Evolutionary conservation across 1,140 invertebrate genomes (phyloP), one percentile per base, ranked within the genome.

Genomic region (Habropoda laboriosa): DNA sequence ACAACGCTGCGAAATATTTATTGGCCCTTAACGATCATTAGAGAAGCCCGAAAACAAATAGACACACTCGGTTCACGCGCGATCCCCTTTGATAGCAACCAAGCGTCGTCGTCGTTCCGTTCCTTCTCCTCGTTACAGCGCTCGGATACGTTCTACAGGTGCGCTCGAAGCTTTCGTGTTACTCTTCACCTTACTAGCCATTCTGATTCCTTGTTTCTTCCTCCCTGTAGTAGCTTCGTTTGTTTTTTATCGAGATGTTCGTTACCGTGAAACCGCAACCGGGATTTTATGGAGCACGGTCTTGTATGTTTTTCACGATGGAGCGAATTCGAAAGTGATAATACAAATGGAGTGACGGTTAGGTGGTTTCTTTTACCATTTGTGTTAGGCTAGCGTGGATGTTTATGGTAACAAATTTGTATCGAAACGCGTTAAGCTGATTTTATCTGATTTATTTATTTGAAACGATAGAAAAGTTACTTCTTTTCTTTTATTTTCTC

Each of bases 21-120:
- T 89, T 73, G 79, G 60, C 74, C 45, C 75, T 86, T 86, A 83
- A 87, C 80, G 67, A 85, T 88, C 81, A 73, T 88, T 86, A 88
- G 76, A 76, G 68, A 76, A 45, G 49, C 45, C 71, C 47, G 68
- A 76, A 80, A 83, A 75, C 79, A 73, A 80, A 80, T 82, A 74
- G 67, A 60, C 45, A 38, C 51, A 21, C 51, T 61, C 47, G 57
- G 18, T 24, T 38, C 10, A 21, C 18, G 30, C 16, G 8, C n/a
- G 38, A 24, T 40, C 53, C 42, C 30, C 32, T 71, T 72, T 75
- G 60, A 76, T 74, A 72, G 10, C 55, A 7, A 24, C 32, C 5
- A 47, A 68, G 51, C 45, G 32, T 51, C 21, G 21, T 16, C 30
- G n/a, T n/a, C 40, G 38, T 40, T 21, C 42, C 42, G 32, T 60